Conservation (phyloP, 2,888 invertebrate species). For the Tricholauxania praeusta region DNA sequence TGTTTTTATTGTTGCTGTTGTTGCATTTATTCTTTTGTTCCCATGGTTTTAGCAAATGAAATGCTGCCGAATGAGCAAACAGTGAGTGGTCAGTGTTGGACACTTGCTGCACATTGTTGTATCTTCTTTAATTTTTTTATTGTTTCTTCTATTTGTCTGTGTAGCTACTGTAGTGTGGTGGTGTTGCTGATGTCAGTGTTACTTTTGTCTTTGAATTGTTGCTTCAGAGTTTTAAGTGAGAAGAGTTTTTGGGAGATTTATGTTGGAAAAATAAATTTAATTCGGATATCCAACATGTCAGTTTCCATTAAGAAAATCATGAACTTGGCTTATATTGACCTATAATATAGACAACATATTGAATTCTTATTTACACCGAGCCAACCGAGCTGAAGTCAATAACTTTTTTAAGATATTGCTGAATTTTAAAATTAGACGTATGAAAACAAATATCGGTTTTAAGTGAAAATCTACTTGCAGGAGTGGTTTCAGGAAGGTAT, state of each 20-base stretch:
- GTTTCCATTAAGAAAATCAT: too few relatives aligned
- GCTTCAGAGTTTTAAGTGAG: background rate
- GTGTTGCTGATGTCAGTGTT: background rate
- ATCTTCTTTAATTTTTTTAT: conserved; percentile 18
- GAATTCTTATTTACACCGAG: too few relatives aligned
- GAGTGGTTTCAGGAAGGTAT: too few relatives aligned
- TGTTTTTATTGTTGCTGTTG: background rate
- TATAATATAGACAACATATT: too few relatives aligned
- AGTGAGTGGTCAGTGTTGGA: background rate
- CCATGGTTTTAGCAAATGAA: conserved; percentile 7
- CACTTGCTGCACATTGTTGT: conserved; percentile 6
- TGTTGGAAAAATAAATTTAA: background rate
- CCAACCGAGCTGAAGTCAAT: too few relatives aligned
- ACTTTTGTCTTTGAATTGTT: background rate
- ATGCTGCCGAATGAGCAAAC: conserved; percentile 19
- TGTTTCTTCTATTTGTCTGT: background rate
- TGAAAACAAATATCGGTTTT: too few relatives aligned
- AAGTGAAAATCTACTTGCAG: too few relatives aligned
- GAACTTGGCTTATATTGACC: too few relatives aligned
- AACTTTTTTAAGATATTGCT: too few relatives aligned
- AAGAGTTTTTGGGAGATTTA: background rate
- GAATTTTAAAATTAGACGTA: too few relatives aligned
- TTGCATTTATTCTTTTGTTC: conserved; percentile 18
- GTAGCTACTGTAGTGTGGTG: too few relatives aligned
- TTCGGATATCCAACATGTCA: background rate